Percentiles rank a stretch among this genome's conserved stretches.
These are phyloP conservation scores for Coelopa frigida DNA, from an alignment of 1,140 invertebrate genomes.

Conservation along the genomic window DNA sequence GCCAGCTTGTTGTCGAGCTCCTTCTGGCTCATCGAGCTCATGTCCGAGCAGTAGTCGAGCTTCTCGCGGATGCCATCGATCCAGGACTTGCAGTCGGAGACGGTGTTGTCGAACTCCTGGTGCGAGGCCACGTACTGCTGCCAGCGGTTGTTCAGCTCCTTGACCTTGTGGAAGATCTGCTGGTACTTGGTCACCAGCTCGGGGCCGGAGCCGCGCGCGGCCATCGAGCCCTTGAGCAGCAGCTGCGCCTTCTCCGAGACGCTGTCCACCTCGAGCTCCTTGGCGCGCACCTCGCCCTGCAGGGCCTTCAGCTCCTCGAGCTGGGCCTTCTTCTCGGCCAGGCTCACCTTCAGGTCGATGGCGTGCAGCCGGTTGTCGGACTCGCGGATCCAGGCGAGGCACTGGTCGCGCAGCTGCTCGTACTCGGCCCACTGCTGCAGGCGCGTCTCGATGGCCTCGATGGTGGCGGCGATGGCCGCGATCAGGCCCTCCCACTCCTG, in stretches of 20 bases:
- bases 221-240: constrained; percentile 60
- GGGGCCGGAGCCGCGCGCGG: constrained; percentile 60
- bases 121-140: constrained; percentile 85
- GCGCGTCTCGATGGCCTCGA: constrained; percentile 70
- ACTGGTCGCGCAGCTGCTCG: constrained; percentile 78
- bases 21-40: constrained; percentile 71
- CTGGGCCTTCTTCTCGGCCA: constrained; percentile 77
- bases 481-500: constrained; percentile 84
- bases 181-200: constrained; percentile 88
- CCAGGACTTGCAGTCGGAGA: constrained; percentile 75
- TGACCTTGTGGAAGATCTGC: constrained; percentile 80
- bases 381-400: constrained; percentile 80
- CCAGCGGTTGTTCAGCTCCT: constrained; percentile 85
- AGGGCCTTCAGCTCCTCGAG: constrained; percentile 69
- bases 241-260: constrained; percentile 85
- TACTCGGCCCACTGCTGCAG: constrained; percentile 87
- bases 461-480: constrained; percentile 66
- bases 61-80: constrained; percentile 78
- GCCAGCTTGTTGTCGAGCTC: constrained; percentile 80
- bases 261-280: constrained; percentile 87
- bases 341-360: constrained; percentile 76
- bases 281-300: constrained; percentile 82
- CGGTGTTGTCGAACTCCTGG: constrained; percentile 76
- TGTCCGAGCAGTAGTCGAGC: constrained; percentile 73
- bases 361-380: constrained; percentile 82